Evolutionary conservation across 2,797 vertebrate species (phyloP).

Genomic region (Otolemur crassicaudatus): DNA sequence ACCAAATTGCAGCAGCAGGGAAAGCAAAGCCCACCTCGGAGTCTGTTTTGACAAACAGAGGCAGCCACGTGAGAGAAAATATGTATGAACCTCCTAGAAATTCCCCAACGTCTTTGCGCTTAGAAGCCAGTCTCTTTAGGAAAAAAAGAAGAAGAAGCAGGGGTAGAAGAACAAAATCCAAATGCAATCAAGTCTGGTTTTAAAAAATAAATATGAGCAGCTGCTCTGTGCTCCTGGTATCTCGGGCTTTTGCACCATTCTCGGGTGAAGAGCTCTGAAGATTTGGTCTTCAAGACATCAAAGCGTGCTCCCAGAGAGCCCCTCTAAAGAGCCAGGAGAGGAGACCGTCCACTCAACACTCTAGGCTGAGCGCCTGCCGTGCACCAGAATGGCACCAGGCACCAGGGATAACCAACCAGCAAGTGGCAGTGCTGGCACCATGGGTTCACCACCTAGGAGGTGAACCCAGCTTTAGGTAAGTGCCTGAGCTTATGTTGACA

Average conservation of each 20-base stretch:
- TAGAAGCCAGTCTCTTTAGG: background rate
- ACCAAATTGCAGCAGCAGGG: background rate
- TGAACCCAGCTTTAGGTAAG: background rate
- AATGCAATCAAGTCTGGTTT: background rate
- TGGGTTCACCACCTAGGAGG: background rate
- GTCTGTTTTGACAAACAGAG: constrained; percentile 34
- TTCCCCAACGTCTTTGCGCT: background rate
- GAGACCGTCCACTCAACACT: rapidly evolving
- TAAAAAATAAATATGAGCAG: background rate
- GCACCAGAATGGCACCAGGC: background rate
- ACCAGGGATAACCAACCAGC: background rate
- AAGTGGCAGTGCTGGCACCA: no score
- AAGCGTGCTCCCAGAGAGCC: background rate
- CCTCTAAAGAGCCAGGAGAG: background rate
- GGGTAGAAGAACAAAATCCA: background rate
- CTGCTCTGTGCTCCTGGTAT: background rate
- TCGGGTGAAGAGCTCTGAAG: rapidly evolving
- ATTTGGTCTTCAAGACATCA: background rate
- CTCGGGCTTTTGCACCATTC: background rate
- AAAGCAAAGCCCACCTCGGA: background rate
- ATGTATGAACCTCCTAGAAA: background rate
- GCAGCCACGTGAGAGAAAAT: background rate
- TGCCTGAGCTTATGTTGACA: rapidly evolving
- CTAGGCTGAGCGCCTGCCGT: rapidly evolving
- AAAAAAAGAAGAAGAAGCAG: background rate